Conservation (phyloP, 2,888 invertebrate genomes). For the Pristionchus maxplancki region DNA sequence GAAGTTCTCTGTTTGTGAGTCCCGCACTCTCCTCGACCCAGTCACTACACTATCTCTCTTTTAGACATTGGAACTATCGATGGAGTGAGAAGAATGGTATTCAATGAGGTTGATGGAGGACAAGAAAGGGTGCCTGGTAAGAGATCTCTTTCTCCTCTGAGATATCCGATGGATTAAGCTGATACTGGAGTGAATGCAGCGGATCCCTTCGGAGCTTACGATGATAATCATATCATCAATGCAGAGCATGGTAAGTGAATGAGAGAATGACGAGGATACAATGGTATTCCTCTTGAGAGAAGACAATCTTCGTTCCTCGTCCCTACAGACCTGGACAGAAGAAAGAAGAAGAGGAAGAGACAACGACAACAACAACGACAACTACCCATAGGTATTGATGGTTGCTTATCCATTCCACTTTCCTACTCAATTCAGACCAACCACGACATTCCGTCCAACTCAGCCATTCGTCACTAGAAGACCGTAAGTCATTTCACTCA, state of each 20-base stretch:
- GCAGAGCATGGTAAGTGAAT: slow-evolving; percentile 61
- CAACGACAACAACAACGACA: slow-evolving; percentile 59
- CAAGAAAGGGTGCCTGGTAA: background rate
- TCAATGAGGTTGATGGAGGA: slow-evolving; percentile 70
- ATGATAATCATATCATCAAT: slow-evolving; percentile 68
- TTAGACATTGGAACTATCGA: slow-evolving; percentile 69
- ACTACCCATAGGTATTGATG: slow-evolving; percentile 35
- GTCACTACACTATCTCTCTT: background rate
- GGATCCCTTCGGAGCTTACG: slow-evolving; percentile 72
- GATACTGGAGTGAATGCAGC: slow-evolving; percentile 57
- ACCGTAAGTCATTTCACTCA: slow-evolving; percentile 26
- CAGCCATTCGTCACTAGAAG: slow-evolving; percentile 32
- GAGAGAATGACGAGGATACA: background rate
- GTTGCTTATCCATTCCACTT: background rate
- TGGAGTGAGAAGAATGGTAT: slow-evolving; percentile 65
- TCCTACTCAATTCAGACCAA: slow-evolving; percentile 12
- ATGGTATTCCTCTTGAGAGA: slow-evolving; percentile 60
- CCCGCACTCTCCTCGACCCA: background rate
- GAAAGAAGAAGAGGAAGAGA: slow-evolving; percentile 62
- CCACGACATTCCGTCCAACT: slow-evolving; percentile 40
- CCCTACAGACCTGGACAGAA: slow-evolving; percentile 73
- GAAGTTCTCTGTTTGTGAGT: slow-evolving; percentile 52
- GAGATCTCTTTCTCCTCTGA: background rate
- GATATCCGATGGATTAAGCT: slow-evolving; percentile 53
- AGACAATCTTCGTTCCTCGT: slow-evolving; percentile 71